phyloP scores from a whole-genome alignment of 2,888 invertebrate genomes.

The Chalcis sispes region DNA sequence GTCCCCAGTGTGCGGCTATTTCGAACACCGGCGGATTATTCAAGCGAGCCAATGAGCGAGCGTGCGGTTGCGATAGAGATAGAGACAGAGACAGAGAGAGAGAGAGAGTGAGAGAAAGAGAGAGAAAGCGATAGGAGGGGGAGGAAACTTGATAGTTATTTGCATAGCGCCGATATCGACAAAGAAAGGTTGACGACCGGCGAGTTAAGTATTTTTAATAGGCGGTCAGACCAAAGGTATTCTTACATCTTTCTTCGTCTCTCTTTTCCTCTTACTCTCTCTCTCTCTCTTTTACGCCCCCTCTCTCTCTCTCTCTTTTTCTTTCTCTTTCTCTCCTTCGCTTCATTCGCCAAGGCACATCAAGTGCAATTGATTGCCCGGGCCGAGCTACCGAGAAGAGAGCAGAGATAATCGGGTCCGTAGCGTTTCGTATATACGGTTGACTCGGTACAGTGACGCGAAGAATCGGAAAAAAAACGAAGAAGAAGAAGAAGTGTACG shows the following conservation, averaged over 20 bases:
- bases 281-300: constrained; percentile 53
- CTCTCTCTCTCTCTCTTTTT: constrained; percentile 49
- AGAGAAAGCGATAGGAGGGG: too few species aligned
- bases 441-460: constrained; percentile 13
- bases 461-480: neutral
- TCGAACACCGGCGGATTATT: constrained; percentile 43
- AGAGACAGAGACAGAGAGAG: neutral
- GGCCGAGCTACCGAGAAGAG: constrained; percentile 31
- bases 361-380: constrained; percentile 65
- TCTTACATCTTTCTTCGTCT: constrained; percentile 44
- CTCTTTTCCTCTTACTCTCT: constrained; percentile 40
- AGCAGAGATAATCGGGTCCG: constrained; percentile 34
- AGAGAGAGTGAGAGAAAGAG: neutral
- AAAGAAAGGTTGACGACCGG: constrained; percentile 57
- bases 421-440: neutral
- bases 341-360: constrained; percentile 62
- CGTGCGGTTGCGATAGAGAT: constrained; percentile 58
- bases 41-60: constrained; percentile 44
- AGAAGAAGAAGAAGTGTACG: constrained; percentile 7
- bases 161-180: constrained; percentile 55
- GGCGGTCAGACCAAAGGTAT: constrained; percentile 63
- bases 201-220: constrained; percentile 70
- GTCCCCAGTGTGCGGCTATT: constrained; percentile 13
- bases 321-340: constrained; percentile 47
- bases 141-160: too few species aligned